Conservation (phyloP, 2,113 vertebrate species). For the Paratilapia polleni region DNA sequence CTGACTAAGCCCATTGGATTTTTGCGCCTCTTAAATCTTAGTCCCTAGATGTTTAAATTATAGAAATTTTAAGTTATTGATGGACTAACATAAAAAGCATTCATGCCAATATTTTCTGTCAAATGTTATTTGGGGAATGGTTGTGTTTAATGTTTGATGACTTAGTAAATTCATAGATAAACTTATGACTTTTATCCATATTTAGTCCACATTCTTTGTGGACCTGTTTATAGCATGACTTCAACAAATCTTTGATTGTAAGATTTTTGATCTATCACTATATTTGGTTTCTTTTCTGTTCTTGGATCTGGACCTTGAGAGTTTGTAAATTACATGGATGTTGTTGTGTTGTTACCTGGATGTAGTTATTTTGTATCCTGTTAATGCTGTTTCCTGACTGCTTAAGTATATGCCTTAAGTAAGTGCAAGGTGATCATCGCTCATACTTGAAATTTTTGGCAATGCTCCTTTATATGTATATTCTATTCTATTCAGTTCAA, state of each 20-base stretch:
- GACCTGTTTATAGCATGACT: rapidly evolving
- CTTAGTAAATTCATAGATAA: not conserved
- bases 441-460: too few relatives aligned
- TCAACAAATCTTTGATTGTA: not conserved
- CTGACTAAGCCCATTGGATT: not conserved
- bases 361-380: too few relatives aligned
- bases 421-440: too few relatives aligned
- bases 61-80: not conserved
- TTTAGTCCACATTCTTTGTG: not conserved
- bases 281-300: not conserved
- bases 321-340: too few relatives aligned
- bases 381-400: too few relatives aligned
- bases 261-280: not conserved
- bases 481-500: too few relatives aligned
- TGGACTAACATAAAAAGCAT: not conserved
- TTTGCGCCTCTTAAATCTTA: not conserved
- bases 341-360: too few relatives aligned
- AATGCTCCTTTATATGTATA: too few relatives aligned
- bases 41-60: not conserved
- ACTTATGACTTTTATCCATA: too few relatives aligned
- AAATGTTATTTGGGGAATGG: not conserved
- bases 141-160: not conserved
- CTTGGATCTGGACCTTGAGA: too few relatives aligned
- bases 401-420: too few relatives aligned
- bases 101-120: not conserved